Base-by-base conservation (phyloP, 2,888 invertebrate species). In the Drosophila leonis region DNA sequence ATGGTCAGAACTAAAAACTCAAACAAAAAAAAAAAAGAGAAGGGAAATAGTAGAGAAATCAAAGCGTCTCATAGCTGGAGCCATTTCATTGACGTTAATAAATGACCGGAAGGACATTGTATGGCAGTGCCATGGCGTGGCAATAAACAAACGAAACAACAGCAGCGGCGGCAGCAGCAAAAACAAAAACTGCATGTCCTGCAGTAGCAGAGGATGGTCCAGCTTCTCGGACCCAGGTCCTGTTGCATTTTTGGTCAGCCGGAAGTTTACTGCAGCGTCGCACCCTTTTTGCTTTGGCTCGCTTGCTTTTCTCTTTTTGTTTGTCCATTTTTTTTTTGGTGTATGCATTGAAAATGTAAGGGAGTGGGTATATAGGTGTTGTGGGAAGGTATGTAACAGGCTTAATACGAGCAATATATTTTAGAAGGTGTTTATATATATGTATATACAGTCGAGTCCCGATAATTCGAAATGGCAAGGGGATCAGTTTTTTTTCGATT, bases 31-130 rank as follows among this genome's bases (percentile, higher is more conserved):
- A 39, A n/a, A 1, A 41, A 68, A 73, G 20, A 10, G 12, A 42
- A 46, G 27, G 10, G 27, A 48, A 48, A 48, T 48, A 81, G 72
- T 27, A 48, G 35, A 59, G 29, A 59, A 70, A 57, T 66, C 66
- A 67, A 57, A 62, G 56, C 63, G 61, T 72, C 63, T 70, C 68
- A 57, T 71, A 75, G 80, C 71, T 76, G 72, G 65, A 79, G 51
- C 75, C 80, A 72, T 86, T 88, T 75, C 90, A 80, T 81, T 90
- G 88, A 87, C 85, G 86, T 88, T 88, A 88, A 87, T 87, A 88
- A 87, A 87, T 83, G 87, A 85, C 87, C 87, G 90, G 88, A 87
- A 88, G 90, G 78, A 90, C 87, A 90, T 87, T 87, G 90, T 85
- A 88, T 83, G 82, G 83, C 76, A 71, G 79, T 63, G 81, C 82